phyloP scores from a whole-genome alignment of 2,888 invertebrate species.

The Willowsia nigromaculata region DNA sequence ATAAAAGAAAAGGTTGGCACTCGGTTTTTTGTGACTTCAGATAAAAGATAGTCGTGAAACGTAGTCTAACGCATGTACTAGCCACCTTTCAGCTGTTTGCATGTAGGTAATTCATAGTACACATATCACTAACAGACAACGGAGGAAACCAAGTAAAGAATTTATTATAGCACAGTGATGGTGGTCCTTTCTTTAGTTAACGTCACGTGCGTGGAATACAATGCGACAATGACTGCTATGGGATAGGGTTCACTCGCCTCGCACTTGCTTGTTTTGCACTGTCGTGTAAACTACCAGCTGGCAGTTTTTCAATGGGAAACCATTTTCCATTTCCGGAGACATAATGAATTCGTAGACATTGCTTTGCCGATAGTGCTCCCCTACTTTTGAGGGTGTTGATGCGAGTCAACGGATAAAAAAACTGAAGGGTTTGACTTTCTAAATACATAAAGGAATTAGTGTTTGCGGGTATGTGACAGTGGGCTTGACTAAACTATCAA shows the following conservation, averaged over 20 bases:
- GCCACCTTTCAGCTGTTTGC: not conserved
- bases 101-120: not conserved
- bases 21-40: not conserved
- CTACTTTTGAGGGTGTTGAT: not conserved
- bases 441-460: too few species aligned
- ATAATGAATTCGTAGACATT: constrained; percentile 32
- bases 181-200: not conserved
- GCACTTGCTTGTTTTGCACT: not conserved
- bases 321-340: constrained; percentile 37
- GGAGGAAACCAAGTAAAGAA: constrained; percentile 22
- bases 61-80: not conserved
- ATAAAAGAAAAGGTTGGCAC: constrained; percentile 33
- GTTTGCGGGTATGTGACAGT: too few species aligned
- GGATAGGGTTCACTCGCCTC: not conserved
- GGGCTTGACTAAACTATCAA: too few species aligned
- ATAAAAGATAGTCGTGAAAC: not conserved
- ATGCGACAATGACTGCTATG: not conserved
- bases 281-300: constrained; percentile 17
- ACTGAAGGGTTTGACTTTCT: not conserved
- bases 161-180: not conserved
- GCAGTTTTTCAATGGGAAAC: constrained; percentile 34
- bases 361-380: not conserved
- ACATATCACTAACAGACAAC: not conserved
- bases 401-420: not conserved
- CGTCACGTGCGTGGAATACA: constrained; percentile 27